phyloP scores from a whole-genome alignment of 2,888 invertebrate species.

The Drosophila longiperda region DNA sequence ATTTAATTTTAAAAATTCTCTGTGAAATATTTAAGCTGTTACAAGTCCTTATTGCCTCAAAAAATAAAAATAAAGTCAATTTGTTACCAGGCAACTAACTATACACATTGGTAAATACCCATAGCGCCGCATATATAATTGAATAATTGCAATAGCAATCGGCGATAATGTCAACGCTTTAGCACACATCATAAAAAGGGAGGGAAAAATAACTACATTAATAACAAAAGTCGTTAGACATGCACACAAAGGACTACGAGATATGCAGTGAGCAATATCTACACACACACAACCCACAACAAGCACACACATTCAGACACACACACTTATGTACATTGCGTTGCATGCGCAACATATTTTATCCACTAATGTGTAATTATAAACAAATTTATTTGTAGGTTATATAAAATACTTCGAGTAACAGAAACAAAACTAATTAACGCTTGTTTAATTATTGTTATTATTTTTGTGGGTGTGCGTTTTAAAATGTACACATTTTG shows the following conservation, averaged over 20 bases:
- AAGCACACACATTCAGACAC: constrained; percentile 2
- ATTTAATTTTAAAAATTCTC: background rate
- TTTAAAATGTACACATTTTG: constrained; percentile 51
- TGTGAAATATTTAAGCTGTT: background rate
- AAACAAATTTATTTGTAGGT: constrained; percentile 68
- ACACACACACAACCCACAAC: constrained; percentile 35
- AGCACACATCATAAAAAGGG: constrained; percentile 62
- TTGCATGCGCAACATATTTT: constrained; percentile 62
- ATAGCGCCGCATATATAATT: constrained; percentile 46
- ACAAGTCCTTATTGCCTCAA: background rate
- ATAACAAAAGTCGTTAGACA: constrained; percentile 45
- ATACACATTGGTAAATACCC: background rate
- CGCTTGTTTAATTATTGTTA: constrained; percentile 38
- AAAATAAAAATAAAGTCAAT: background rate
- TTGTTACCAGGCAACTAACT: background rate
- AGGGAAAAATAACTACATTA: constrained; percentile 47
- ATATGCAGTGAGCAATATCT: constrained; percentile 28
- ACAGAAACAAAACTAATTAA: constrained; percentile 25
- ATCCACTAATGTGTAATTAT: constrained; percentile 76
- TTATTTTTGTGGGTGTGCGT: constrained; percentile 32
- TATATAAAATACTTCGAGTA: constrained; percentile 61
- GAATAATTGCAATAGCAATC: constrained; percentile 59
- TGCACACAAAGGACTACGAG: constrained; percentile 28
- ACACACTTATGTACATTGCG: constrained; percentile 24
- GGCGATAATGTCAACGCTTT: constrained; percentile 72